Conservation (phyloP, 2,797 vertebrate species). For the Cuculus canorus region DNA sequence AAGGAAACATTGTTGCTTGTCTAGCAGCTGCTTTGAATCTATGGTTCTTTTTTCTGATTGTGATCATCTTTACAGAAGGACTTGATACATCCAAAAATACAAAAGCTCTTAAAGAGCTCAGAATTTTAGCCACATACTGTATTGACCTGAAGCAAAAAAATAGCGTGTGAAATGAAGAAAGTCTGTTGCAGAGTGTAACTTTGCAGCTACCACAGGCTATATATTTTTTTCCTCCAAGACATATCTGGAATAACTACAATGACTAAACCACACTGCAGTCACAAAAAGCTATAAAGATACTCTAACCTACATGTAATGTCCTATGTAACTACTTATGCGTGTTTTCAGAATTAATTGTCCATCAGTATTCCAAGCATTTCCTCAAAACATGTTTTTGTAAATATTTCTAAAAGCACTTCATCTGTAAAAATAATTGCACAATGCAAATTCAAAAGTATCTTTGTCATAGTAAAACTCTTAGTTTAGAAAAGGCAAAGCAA, state of each 20-base stretch:
- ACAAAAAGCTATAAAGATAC: not conserved
- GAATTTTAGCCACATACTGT: not conserved
- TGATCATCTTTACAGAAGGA: not conserved
- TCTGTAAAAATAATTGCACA: not conserved
- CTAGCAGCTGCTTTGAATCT: not conserved
- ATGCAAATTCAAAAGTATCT: not conserved
- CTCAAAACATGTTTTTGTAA: not conserved
- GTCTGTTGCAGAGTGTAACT: not conserved
- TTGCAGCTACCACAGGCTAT: not conserved
- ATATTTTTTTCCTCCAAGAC: not conserved
- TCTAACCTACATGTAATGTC: not conserved
- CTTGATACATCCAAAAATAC: not conserved
- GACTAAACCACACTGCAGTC: not conserved
- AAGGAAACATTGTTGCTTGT: not conserved
- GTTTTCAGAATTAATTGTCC: not conserved
- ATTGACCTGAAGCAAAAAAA: not conserved
- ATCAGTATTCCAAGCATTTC: not conserved
- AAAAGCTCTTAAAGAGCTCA: not conserved
- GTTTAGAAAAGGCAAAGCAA: not conserved
- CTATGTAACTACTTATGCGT: not conserved
- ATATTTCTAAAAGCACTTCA: not conserved
- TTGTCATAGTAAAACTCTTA: not conserved
- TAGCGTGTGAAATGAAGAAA: not conserved
- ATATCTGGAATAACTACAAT: not conserved
- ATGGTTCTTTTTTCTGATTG: not conserved